Evolutionary conservation across 2,797 vertebrate species (phyloP), one percentile per base, ranked within the genome.

Genomic region (Pitangus sulphuratus): DNA sequence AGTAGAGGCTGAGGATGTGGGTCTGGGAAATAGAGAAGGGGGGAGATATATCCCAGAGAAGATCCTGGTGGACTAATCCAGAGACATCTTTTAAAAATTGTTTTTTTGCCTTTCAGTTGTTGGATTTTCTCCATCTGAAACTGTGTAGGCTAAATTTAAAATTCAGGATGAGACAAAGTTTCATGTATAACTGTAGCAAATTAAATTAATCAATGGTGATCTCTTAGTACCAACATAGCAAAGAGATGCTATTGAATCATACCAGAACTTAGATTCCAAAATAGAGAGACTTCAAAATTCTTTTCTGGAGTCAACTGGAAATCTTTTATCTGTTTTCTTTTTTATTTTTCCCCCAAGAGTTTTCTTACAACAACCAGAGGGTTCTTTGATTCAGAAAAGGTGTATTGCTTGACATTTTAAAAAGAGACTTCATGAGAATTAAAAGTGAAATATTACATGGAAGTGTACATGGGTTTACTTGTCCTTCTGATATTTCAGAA

Each of bases 401-500:
- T 0, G 0, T 44, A 2, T 13, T 39, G 4, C 47, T 60, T 78
- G 39, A 15, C 39, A 69, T 60, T 70, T 71, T 30, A 33, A 37
- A 62, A 37, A 1, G 9, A 75, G 24, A 9, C 16, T 86, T 82
- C 1, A 9, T 15, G 21, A 75, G 44, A 70, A 66, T 79, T 61
- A 50, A 53, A 91, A 92, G 60, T 62, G 2, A 78, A 86, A 31
- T 65, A n/a, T 18, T 2, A 0, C 12, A 11, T 39, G 30, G 28
- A 71, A 81, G 26, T 5, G 8, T 18, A 25, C 11, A 6, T 37
- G 11, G 9, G 30, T 69, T 90, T 79, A 54, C 89, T 66, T 84
- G 48, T 68, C 37, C 13, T 48, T 70, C 33, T 86, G 31, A 45
- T 61, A 62, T n/a, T 45, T 61, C 16, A 64, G 45, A 68, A 77